A percentile compares a stretch with the other conserved stretches of the same genome.
Conservation (phyloP, 2,888 invertebrate species). For the Willowsia nigromaculata region DNA sequence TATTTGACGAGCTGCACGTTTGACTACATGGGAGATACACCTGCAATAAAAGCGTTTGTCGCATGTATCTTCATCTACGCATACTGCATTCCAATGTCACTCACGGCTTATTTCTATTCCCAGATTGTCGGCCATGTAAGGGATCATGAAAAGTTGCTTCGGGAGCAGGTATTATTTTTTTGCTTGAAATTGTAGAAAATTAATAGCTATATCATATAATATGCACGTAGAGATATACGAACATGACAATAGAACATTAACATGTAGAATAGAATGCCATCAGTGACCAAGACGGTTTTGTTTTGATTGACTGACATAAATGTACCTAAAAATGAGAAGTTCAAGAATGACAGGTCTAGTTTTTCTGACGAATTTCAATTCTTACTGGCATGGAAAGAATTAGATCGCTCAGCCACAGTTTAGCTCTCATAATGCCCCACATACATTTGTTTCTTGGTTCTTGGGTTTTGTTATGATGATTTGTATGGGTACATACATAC, state of each 20-base stretch:
- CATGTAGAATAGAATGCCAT: too few relatives aligned
- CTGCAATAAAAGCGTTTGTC: constrained; percentile 89
- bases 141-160: constrained; percentile 90
- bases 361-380: not conserved
- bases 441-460: too few relatives aligned
- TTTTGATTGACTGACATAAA: not conserved
- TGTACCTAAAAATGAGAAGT: not conserved
- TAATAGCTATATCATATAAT: too few relatives aligned
- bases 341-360: constrained; percentile 7
- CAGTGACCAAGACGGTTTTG: too few relatives aligned
- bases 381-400: not conserved
- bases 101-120: constrained; percentile 91
- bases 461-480: not conserved
- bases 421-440: not conserved
- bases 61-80: constrained; percentile 88
- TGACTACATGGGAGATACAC: constrained; percentile 89
- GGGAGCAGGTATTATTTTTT: constrained; percentile 83
- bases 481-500: not conserved
- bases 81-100: constrained; percentile 87
- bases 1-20: constrained; percentile 92
- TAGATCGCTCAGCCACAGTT: not conserved
- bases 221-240: too few relatives aligned
- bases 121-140: constrained; percentile 94
- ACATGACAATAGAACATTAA: too few relatives aligned
- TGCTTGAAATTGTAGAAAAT: too few relatives aligned